phyloP scores from a whole-genome alignment of 2,113 vertebrate genomes.

The Tiliqua scincoides region DNA sequence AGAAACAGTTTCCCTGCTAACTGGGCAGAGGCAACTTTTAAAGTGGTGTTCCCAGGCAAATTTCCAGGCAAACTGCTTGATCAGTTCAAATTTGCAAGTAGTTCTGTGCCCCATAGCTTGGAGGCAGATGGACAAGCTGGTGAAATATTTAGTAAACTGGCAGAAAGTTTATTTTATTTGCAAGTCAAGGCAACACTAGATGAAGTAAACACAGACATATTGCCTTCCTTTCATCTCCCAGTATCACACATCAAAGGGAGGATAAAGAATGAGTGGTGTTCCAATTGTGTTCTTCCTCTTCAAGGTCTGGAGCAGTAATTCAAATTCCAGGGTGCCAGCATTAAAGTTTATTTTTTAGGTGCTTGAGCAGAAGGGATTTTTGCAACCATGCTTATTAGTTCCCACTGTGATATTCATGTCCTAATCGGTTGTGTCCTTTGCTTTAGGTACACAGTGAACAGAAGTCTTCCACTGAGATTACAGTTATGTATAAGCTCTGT shows the following conservation, averaged over 20 bases:
- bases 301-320: not conserved
- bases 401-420: not conserved
- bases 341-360: not conserved
- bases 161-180: not conserved
- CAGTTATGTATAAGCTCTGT: not conserved
- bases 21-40: too few relatives aligned
- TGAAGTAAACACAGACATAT: not conserved
- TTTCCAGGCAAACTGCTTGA: not conserved
- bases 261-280: not conserved
- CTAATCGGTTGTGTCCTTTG: not conserved
- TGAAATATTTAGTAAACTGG: not conserved
- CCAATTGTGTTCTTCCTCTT: not conserved
- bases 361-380: not conserved
- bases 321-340: slow-evolving; percentile 5
- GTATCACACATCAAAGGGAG: not conserved
- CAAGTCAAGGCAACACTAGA: not conserved
- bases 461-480: not conserved
- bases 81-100: not conserved
- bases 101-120: not conserved
- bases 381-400: not conserved
- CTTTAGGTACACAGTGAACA: not conserved
- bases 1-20: too few relatives aligned
- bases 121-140: not conserved
- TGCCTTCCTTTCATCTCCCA: not conserved
- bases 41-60: not conserved